Conservation (phyloP, 2,797 vertebrate genomes). For the Lepus oiostolus region DNA sequence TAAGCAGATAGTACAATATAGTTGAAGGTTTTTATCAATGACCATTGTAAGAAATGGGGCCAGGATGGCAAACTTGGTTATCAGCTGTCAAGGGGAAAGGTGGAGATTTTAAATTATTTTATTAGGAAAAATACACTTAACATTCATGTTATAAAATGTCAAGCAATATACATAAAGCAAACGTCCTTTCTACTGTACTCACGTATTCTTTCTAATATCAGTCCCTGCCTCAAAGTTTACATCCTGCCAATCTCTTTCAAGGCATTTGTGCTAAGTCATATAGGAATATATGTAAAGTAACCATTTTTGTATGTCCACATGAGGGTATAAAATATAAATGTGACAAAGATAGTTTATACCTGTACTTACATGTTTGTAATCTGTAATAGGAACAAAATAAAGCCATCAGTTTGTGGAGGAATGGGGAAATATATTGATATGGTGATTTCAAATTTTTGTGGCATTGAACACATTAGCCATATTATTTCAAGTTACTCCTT, state of each 20-base stretch:
- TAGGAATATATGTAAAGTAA: background rate
- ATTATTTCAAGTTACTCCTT: constrained; percentile 55
- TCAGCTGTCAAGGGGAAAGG: background rate
- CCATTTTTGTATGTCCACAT: background rate
- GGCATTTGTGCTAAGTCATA: background rate
- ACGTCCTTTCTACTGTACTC: background rate
- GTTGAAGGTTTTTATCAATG: background rate
- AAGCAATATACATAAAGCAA: background rate
- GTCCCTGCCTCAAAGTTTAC: background rate
- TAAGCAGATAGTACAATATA: background rate
- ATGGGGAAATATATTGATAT: background rate
- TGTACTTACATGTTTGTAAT: background rate
- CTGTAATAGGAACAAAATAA: constrained; percentile 24
- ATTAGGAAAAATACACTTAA: background rate
- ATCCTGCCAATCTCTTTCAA: background rate
- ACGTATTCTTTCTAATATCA: background rate
- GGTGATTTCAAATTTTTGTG: constrained; percentile 37
- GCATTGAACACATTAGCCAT: background rate
- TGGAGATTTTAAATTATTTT: background rate
- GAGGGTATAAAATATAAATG: constrained; percentile 8
- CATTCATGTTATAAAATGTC: background rate
- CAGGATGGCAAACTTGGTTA: background rate
- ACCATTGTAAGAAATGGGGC: background rate
- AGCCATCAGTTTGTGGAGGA: constrained; percentile 1
- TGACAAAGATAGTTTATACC: background rate